Evolutionary conservation across 92 coral and sea anemone species (phyloP).

Genomic region (Epizoanthus fatuus): DNA sequence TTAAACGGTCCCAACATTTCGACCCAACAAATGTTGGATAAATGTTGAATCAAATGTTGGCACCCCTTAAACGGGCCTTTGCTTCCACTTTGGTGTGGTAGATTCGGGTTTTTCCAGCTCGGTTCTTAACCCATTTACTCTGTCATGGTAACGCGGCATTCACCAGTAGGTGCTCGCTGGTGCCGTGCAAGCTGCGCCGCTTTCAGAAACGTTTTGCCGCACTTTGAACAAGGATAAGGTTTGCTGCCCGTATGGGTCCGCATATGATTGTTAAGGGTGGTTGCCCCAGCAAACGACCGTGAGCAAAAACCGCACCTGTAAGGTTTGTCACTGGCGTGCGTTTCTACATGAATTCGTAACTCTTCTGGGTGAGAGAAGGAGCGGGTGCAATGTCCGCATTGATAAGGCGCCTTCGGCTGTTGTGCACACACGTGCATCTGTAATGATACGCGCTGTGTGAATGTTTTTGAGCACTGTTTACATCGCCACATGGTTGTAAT

Average conservation of each 20-base stretch:
- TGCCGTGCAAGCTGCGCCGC: slow-evolving; percentile 83
- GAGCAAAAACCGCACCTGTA: slow-evolving; percentile 98
- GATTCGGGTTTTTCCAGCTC: too few relatives aligned
- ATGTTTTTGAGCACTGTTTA: slow-evolving; percentile 91
- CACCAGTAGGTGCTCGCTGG: slow-evolving; percentile 46
- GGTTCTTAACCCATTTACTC: neutral
- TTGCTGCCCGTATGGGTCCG: slow-evolving; percentile 96
- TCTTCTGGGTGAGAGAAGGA: slow-evolving; percentile 89
- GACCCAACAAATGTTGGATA: too few relatives aligned
- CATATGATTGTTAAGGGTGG: slow-evolving; percentile 97
- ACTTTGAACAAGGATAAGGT: slow-evolving; percentile 75
- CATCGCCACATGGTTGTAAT: slow-evolving; percentile 90
- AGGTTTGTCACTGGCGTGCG: slow-evolving; percentile 93
- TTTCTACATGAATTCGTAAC: slow-evolving; percentile 93
- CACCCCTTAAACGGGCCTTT: too few relatives aligned
- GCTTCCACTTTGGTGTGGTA: too few relatives aligned
- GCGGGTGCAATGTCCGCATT: slow-evolving; percentile 94
- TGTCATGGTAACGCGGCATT: slow-evolving; percentile 20
- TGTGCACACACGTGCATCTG: slow-evolving; percentile 95
- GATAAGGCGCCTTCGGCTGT: slow-evolving; percentile 91
- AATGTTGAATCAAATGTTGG: too few relatives aligned
- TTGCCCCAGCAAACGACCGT: slow-evolving; percentile 96
- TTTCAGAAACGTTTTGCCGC: slow-evolving; percentile 78
- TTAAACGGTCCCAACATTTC: too few relatives aligned
- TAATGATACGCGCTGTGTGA: slow-evolving; percentile 92